Evolutionary conservation across 2,888 invertebrate genomes (phyloP).

Genomic region (Lepidocyrtoides sp.): DNA sequence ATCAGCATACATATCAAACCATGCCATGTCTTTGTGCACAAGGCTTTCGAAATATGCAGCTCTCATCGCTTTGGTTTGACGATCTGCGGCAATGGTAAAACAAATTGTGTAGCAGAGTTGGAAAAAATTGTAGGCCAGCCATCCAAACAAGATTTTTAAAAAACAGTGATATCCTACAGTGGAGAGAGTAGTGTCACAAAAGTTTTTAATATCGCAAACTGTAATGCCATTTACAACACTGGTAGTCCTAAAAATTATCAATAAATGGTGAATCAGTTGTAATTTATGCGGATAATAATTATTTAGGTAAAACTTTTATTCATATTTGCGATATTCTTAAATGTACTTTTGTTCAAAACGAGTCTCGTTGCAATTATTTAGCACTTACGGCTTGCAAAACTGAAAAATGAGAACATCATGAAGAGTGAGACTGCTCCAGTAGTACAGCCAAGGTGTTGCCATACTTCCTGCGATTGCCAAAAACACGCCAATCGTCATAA

Average conservation of each 20-base stretch:
- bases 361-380: background rate
- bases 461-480: slow-evolving; percentile 53
- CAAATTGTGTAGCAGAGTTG: slow-evolving; percentile 32
- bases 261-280: no score
- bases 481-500: slow-evolving; percentile 67
- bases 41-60: slow-evolving; percentile 75
- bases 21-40: slow-evolving; percentile 79
- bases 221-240: background rate
- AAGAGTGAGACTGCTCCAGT: slow-evolving; percentile 18
- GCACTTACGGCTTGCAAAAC: slow-evolving; percentile 26
- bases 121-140: background rate
- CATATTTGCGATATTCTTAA: no score
- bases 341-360: no score
- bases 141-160: background rate
- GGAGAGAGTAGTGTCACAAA: background rate
- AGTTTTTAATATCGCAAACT: background rate
- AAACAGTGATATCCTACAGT: background rate
- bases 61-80: slow-evolving; percentile 57
- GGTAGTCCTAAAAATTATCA: background rate
- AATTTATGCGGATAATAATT: no score
- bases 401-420: slow-evolving; percentile 48
- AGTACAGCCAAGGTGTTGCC: slow-evolving; percentile 35
- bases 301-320: no score
- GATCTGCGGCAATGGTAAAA: slow-evolving; percentile 73
- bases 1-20: slow-evolving; percentile 78